Evolutionary conservation across 2,797 vertebrate species (phyloP).

Genomic region (Notolepis coatsorum): DNA sequence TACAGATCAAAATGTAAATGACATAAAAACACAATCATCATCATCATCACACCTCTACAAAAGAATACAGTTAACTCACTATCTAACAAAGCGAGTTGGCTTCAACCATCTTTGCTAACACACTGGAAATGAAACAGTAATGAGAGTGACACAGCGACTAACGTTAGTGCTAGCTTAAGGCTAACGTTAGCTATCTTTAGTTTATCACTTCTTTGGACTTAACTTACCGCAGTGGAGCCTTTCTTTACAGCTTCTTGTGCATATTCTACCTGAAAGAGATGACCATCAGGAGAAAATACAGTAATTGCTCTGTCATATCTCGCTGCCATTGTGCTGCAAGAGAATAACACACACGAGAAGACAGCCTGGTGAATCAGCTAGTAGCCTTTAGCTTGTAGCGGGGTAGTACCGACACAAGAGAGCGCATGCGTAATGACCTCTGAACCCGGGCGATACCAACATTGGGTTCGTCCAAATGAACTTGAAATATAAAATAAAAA

Average conservation of each 20-base stretch:
- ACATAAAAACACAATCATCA: too few species aligned
- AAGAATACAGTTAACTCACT: too few species aligned
- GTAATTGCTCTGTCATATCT: conserved; percentile 91
- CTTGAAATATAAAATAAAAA: not conserved
- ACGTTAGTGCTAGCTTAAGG: conserved; percentile 42
- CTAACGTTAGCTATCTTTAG: conserved; percentile 42
- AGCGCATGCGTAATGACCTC: conserved; percentile 66
- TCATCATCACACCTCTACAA: too few species aligned
- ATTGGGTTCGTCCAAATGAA: not conserved
- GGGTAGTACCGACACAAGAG: conserved; percentile 4
- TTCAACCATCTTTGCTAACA: not conserved
- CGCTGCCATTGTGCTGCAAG: conserved; percentile 79
- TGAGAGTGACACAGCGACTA: conserved; percentile 77
- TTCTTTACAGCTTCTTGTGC: conserved; percentile 93
- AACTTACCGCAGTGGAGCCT: conserved; percentile 89
- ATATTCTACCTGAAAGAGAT: conserved; percentile 93
- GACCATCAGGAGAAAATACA: conserved; percentile 90
- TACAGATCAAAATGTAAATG: too few species aligned
- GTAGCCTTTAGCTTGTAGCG: not conserved
- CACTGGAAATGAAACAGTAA: conserved; percentile 61
- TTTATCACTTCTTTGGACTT: conserved; percentile 41
- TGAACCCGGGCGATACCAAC: conserved; percentile 48
- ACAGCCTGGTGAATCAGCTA: conserved; percentile 72
- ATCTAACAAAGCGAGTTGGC: too few species aligned
- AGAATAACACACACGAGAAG: conserved; percentile 22